A percentile compares a stretch with the other conserved stretches of the same genome.
These are phyloP conservation scores for Planiliza haematocheilus DNA, from an alignment of 2,113 vertebrate species.

Conservation along the genomic window DNA sequence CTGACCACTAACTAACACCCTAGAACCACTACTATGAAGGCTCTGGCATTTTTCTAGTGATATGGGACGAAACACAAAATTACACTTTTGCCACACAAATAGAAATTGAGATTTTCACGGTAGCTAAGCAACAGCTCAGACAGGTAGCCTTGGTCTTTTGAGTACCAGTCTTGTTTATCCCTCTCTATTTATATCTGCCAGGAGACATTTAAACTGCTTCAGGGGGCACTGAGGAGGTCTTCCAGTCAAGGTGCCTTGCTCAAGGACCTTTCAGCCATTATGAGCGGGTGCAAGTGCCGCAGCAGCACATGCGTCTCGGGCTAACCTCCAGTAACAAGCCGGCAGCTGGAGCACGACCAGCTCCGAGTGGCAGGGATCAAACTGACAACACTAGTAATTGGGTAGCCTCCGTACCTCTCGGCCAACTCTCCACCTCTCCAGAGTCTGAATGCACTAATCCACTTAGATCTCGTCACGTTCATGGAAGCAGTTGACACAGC, in stretches of 20 bases:
- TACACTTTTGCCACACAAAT: background rate
- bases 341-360: slow-evolving; percentile 32
- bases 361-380: slow-evolving; percentile 49
- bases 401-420: slow-evolving; percentile 44
- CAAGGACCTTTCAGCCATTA: slow-evolving; percentile 35
- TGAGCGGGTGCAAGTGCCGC: background rate
- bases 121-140: slow-evolving; percentile 36
- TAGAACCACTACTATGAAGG: background rate
- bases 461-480: slow-evolving; percentile 51
- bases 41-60: background rate
- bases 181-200: slow-evolving; percentile 33
- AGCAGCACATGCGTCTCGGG: slow-evolving; percentile 39
- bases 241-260: slow-evolving; percentile 36
- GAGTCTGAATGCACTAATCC: slow-evolving; percentile 42
- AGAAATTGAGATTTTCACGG: slow-evolving; percentile 3
- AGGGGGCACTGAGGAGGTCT: slow-evolving; percentile 4
- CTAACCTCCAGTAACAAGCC: slow-evolving; percentile 48
- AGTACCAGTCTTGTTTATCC: slow-evolving; percentile 16
- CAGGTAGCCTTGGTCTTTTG: slow-evolving; percentile 12
- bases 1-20: too few relatives aligned
- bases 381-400: slow-evolving; percentile 55
- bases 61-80: background rate
- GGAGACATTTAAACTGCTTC: slow-evolving; percentile 19
- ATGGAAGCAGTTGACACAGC: slow-evolving; percentile 46
- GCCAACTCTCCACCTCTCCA: slow-evolving; percentile 42